Conservation (phyloP, 2,888 invertebrate genomes). For the Pseudococcus jackbeardsleyi region DNA sequence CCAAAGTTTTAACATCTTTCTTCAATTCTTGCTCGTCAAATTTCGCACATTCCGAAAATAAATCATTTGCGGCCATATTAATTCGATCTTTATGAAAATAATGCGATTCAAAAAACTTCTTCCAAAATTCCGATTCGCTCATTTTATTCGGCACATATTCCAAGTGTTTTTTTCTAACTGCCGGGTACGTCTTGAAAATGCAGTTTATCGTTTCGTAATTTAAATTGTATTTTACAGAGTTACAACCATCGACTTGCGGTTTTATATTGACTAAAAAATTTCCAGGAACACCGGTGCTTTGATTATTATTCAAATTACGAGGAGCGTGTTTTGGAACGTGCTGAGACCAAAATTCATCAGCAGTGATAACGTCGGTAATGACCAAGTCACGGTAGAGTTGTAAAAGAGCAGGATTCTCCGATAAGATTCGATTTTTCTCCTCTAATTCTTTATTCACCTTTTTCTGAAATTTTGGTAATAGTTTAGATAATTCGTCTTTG, state of each 20-base stretch:
- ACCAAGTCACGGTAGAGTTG: slow-evolving; percentile 98
- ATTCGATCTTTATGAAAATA: slow-evolving; percentile 97
- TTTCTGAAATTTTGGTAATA: slow-evolving; percentile 93
- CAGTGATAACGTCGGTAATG: slow-evolving; percentile 92
- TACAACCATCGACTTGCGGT: slow-evolving; percentile 96
- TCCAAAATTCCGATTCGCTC: slow-evolving; percentile 98
- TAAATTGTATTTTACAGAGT: slow-evolving; percentile 96
- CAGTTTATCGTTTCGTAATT: slow-evolving; percentile 97
- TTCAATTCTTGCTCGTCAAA: slow-evolving; percentile 88
- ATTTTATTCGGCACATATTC: slow-evolving; percentile 97
- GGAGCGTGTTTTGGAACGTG: slow-evolving; percentile 81
- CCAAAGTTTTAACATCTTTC: slow-evolving; percentile 78
- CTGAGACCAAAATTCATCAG: slow-evolving; percentile 98
- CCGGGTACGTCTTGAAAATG: slow-evolving; percentile 99
- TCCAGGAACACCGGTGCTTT: slow-evolving; percentile 85
- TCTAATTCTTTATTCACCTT: slow-evolving; percentile 92
- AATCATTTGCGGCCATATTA: slow-evolving; percentile 90
- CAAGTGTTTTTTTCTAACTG: slow-evolving; percentile 95
- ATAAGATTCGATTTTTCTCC: slow-evolving; percentile 87
- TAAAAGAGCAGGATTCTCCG: slow-evolving; percentile 90
- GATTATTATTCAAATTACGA: slow-evolving; percentile 82
- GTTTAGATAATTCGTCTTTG: slow-evolving; percentile 89
- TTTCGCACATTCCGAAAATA: slow-evolving; percentile 98
- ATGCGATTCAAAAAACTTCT: slow-evolving; percentile 99
- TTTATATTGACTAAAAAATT: slow-evolving; percentile 87